Evolutionary conservation across 2,797 vertebrate species (phyloP).

Genomic region (Sebastiscus albofasciatus): DNA sequence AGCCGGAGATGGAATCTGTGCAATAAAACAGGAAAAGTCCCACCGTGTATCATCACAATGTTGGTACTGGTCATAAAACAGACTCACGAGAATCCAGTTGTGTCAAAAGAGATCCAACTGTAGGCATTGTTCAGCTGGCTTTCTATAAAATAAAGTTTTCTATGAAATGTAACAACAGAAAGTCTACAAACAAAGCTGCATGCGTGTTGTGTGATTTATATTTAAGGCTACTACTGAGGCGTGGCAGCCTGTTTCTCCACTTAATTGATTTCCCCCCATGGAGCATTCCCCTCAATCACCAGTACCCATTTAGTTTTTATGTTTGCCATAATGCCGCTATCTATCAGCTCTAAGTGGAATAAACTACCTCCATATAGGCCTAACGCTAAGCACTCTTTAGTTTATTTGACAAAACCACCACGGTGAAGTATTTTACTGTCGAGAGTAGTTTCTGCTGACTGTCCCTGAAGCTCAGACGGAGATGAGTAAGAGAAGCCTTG

Average conservation of each 20-base stretch:
- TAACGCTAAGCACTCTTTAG: slow-evolving; percentile 14
- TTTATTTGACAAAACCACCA: slow-evolving; percentile 19
- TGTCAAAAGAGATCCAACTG: slow-evolving; percentile 24
- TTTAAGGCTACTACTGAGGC: slow-evolving; percentile 13
- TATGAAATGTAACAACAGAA: slow-evolving; percentile 13
- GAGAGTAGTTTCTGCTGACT: slow-evolving; percentile 6
- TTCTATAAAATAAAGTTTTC: slow-evolving; percentile 10
- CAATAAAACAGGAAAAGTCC: slow-evolving; percentile 63
- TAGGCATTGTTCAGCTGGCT: background rate
- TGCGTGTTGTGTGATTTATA: slow-evolving; percentile 54
- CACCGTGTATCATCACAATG: slow-evolving; percentile 41
- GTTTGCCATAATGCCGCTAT: slow-evolving; percentile 34
- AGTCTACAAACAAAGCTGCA: slow-evolving; percentile 43
- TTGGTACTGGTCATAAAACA: slow-evolving; percentile 44
- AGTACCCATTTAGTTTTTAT: slow-evolving; percentile 37
- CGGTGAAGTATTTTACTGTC: slow-evolving; percentile 7
- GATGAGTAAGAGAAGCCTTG: slow-evolving; percentile 9
- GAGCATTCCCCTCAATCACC: slow-evolving; percentile 41
- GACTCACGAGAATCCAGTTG: slow-evolving; percentile 47
- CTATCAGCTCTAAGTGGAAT: slow-evolving; percentile 32
- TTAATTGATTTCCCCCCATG: slow-evolving; percentile 58
- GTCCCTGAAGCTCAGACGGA: slow-evolving; percentile 4
- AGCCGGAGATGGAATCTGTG: slow-evolving; percentile 30
- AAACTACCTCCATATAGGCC: background rate
- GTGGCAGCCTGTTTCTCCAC: slow-evolving; percentile 42